phyloP scores from a whole-genome alignment of 1,140 invertebrate genomes.

The Dufourea novaeangliae region DNA sequence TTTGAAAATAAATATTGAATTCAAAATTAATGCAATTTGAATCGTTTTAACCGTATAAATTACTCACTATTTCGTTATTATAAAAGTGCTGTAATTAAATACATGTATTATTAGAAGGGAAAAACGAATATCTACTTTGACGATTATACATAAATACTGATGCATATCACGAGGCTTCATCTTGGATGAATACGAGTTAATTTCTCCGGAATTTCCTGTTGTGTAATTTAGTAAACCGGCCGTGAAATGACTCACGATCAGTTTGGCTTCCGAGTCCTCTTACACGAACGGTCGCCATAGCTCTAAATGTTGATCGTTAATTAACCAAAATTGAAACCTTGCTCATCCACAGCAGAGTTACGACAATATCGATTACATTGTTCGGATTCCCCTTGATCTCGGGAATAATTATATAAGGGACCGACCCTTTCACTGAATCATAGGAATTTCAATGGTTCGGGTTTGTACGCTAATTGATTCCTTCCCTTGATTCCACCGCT shows the following conservation, averaged over 20 bases:
- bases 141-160: conserved; percentile 4
- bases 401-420: conserved; percentile 31
- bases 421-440: not conserved
- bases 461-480: conserved; percentile 32
- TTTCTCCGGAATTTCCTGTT: conserved; percentile 55
- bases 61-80: not conserved
- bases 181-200: conserved; percentile 42
- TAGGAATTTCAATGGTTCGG: conserved; percentile 35
- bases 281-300: not conserved
- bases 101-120: not conserved
- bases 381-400: conserved; percentile 14
- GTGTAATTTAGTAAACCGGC: conserved; percentile 38
- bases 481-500: not conserved
- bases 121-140: not conserved
- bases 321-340: conserved; percentile 42
- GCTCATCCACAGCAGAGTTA: not conserved
- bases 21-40: too few relatives aligned
- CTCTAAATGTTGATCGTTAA: conserved; percentile 38
- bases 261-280: conserved; percentile 11
- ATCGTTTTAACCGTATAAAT: too few relatives aligned
- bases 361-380: conserved; percentile 34
- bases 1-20: too few relatives aligned
- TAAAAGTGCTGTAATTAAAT: too few relatives aligned
- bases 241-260: not conserved
- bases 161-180: conserved; percentile 24